Evolutionary conservation across 2,113 vertebrate genomes (phyloP).

Genomic region (Mastomys coucha): DNA sequence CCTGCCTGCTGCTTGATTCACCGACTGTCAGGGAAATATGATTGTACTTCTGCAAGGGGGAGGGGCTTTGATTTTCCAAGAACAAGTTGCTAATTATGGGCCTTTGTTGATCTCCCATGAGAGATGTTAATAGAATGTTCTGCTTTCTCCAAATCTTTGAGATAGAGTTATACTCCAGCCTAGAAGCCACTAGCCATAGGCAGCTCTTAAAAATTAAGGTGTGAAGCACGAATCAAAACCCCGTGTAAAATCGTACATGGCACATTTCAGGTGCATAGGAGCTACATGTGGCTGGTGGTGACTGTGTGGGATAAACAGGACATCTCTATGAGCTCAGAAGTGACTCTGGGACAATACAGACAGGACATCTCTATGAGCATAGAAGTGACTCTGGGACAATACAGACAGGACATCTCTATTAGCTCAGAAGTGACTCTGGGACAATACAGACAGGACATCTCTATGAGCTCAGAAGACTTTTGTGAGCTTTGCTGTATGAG

Average conservation of each 20-base stretch:
- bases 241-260: neutral
- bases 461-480: neutral
- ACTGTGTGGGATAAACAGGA: neutral
- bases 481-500: neutral
- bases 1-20: neutral
- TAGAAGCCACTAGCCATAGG: neutral
- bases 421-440: too few species aligned
- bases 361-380: too few species aligned
- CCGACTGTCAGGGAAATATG: constrained; percentile 18
- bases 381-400: too few species aligned
- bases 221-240: constrained; percentile 1
- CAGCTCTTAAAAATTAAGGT: constrained; percentile 28
- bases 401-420: too few species aligned
- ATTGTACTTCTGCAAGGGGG: neutral
- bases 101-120: constrained; percentile 37
- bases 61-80: neutral
- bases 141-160: constrained; percentile 21
- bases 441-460: neutral
- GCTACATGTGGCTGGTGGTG: neutral
- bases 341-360: too few species aligned
- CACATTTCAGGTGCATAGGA: neutral
- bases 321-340: too few species aligned
- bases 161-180: neutral
- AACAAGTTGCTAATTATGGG: constrained; percentile 46
- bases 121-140: constrained; percentile 20